Evolutionary conservation across 1,140 invertebrate species (phyloP), one percentile per base, ranked within the genome.

Genomic region (Drosophila erecta): DNA sequence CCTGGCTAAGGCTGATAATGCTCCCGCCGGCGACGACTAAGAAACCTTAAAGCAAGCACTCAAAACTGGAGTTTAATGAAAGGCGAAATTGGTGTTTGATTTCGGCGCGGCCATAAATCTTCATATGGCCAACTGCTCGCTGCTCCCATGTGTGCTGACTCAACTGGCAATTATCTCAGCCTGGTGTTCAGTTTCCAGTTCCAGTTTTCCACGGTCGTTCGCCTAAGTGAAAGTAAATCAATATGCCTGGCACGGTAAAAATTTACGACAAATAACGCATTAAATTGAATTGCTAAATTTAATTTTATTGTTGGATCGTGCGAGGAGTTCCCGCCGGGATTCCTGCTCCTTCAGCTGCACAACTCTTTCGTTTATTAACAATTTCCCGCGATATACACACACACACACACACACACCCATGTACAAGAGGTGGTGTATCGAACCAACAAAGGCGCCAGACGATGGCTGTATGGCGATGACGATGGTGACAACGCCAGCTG

Each of bases 281-380:
- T 89, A 89, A 89, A 84, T 80, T 90, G 76, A 75, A 89, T 89
- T 81, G 80, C 84, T 89, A 89, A 89, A 89, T 89, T 89, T 89
- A 61, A 80, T 89, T 89, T 89, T 83, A 89, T 80, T 89, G 85
- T 89, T 57, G 64, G 60, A 65, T 73, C 84, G 79, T 83, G 84
- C 67, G 41, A 53, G 38, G 66, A 69, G 33, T 57, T 55, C 33
- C 61, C 56, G 54, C 64, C 41, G 49, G 65, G 41, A 69, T 44
- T 56, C 40, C 50, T 8, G 57, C 40, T 37, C 50, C 38, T 58
- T 69, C 58, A 56, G 76, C 67, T 78, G 72, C 80, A 77, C 80
- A 89, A 84, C 84, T 89, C 85, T 84, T 89, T 84, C 85, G 78
- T 89, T 89, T 89, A 89, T 89, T 89, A 87, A 87, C 79, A 76